A percentile compares a stretch with the other conserved stretches of the same genome.
These are phyloP conservation scores for Netelia fuscicornis DNA, from an alignment of 2,888 invertebrate genomes.

Conservation along the genomic window DNA sequence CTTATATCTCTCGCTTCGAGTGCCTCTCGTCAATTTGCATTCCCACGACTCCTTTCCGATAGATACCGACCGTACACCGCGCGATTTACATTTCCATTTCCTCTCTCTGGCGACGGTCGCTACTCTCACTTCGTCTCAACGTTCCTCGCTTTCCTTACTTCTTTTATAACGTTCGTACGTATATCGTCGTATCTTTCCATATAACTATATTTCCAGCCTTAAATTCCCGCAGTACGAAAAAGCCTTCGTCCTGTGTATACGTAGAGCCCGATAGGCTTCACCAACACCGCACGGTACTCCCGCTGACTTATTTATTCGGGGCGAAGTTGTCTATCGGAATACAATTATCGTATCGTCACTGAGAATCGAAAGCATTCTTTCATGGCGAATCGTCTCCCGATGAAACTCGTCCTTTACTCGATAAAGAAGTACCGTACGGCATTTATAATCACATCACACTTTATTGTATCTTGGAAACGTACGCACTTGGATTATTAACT, in stretches of 20 bases:
- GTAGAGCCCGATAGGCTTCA: background rate
- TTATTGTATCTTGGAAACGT: background rate
- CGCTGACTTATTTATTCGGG: constrained; percentile 67
- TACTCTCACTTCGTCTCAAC: constrained; percentile 40
- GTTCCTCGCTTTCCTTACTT: constrained; percentile 26
- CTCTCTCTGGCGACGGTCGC: constrained; percentile 31
- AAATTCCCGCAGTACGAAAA: background rate
- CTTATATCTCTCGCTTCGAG: constrained; percentile 64
- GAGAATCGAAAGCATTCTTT: constrained; percentile 16
- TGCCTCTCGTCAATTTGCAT: constrained; percentile 76
- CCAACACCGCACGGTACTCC: background rate
- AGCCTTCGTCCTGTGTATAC: constrained; percentile 1
- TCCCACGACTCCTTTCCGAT: constrained; percentile 70
- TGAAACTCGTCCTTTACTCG: background rate
- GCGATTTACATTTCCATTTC: constrained; percentile 71
- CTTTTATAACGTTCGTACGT: constrained; percentile 18
- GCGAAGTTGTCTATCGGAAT: constrained; percentile 66
- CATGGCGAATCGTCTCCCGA: background rate
- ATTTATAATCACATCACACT: background rate
- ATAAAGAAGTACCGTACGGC: background rate
- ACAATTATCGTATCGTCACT: constrained; percentile 53
- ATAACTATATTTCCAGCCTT: background rate
- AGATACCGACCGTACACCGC: constrained; percentile 70
- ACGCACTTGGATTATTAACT: background rate
- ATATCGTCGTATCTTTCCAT: background rate